Evolutionary conservation across 1,140 invertebrate species (phyloP), one percentile per base, ranked within the genome.

Genomic region (Akabosia matsudoensis): DNA sequence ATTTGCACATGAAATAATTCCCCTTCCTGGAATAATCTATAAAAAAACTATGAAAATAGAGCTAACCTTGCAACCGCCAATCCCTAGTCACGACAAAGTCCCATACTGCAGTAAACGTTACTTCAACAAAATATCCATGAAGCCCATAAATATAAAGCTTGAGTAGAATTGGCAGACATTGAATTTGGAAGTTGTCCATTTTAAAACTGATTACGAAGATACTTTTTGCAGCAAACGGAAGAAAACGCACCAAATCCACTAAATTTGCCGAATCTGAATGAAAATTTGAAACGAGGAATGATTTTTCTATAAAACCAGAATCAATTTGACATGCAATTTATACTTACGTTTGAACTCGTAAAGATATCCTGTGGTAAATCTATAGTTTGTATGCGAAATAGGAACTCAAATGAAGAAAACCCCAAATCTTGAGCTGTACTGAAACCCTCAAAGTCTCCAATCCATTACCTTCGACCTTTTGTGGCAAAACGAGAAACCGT

Each of bases 51-150:
- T 45, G 16, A 1, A 61, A n/a, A 37, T 0, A 16, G 31, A 33
- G 61, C 56, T 83, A 83, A 78, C 87, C 87, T 24, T 84, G 83
- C 34, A 88, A 84, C 77, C 86, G 87, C 84, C 84, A 86, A 78
- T 88, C 87, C 76, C 85, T 85, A 14, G 86, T 83, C 0, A 87
- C 84, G 31, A 70, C 18, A 81, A 87, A 87, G 72, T 88, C 87
- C 86, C 86, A 88, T 13, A 83, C 76, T 18, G 87, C 86, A 10
- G 87, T 88, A 79, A 88, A 88, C 79, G 86, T 86, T 3, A 88
- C 84, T 83, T 88, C 87, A 52, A 84, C 84, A 22, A 86, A 84
- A 82, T 86, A 88, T 33, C 87, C 87, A 82, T 88, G 87, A 16
- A 88, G 84, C 4, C 85, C 87, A 81, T 88, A 88, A 70, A 88